Base-by-base conservation (phyloP, 2,888 invertebrate genomes). In the Podabrus alpinus region DNA sequence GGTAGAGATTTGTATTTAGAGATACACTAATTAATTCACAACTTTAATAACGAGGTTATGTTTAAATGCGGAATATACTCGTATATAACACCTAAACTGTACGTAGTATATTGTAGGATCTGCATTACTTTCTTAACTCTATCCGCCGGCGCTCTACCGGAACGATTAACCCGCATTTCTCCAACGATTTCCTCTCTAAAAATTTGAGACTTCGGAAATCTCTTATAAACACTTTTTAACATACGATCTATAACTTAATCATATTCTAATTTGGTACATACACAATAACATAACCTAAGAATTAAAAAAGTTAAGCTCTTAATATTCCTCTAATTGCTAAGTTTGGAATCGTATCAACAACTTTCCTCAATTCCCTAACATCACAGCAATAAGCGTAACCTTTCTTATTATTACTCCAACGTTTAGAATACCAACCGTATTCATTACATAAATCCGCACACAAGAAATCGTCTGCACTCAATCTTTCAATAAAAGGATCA, bases 341-440 rank as follows among this genome's bases (percentile, higher is more conserved):
- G 13, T 59, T 64, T 2, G 82, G 82, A n/a, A 79, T 78, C 7
- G 70, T 81, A 75, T 68, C 77, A 68, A 79, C 82, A 78, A 78
- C 81, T 71, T 77, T 73, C 45, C 79, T 73, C 69, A 88, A 85
- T 4, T 84, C 83, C 15, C 80, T 77, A 15, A 87, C 84, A 68
- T 85, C 84, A 80, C 89, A 89, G 79, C 88, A 88, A 78, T 86
- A 86, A 5, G 87, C 83, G 73, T 84, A 85, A 2, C 89, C 88
- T 72, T 81, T 83, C 11, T 80, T 74, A 9, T 80, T 25, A 67
- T 82, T 80, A 3, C 78, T 77, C 83, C 85, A 86, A 61, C 78
- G 76, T 11, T 69, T 69, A 7, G 78, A 81, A 62, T 73, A 76
- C 87, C 88, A 89, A 3, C 85, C 85, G 73, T 81, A 77, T 25